A percentile compares a stretch with the other conserved stretches of the same genome.
phyloP scores from a whole-genome alignment of 2,888 invertebrate genomes.

The Stenodema calcarata region DNA sequence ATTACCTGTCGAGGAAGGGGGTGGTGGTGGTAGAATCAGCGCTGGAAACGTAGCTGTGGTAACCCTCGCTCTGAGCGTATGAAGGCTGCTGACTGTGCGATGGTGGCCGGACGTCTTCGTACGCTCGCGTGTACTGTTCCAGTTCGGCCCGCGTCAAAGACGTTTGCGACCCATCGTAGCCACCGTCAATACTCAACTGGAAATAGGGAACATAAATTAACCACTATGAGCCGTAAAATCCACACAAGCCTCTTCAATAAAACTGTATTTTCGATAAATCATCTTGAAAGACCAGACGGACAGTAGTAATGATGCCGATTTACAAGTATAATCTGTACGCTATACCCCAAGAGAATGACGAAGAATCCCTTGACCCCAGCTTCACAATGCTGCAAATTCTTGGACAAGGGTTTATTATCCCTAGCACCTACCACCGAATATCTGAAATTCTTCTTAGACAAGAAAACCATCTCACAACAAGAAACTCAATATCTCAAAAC shows the following conservation, averaged over 20 bases:
- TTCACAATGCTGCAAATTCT: no score
- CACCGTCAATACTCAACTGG: slow-evolving; percentile 54
- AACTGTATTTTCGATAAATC: no score
- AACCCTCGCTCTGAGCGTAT: slow-evolving; percentile 81
- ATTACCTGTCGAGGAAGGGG: slow-evolving; percentile 73
- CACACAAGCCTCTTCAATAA: not conserved
- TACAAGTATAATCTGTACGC: no score
- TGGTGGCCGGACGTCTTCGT: slow-evolving; percentile 59
- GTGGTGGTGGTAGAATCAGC: slow-evolving; percentile 76
- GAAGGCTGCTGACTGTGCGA: slow-evolving; percentile 75
- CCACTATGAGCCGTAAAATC: not conserved
- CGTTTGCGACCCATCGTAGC: slow-evolving; percentile 55
- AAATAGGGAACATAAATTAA: not conserved
- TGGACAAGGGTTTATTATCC: no score
- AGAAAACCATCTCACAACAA: no score
- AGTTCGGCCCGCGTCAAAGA: slow-evolving; percentile 65
- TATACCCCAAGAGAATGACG: no score
- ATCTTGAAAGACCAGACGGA: no score
- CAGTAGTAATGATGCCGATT: no score
- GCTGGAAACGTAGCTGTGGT: slow-evolving; percentile 80
- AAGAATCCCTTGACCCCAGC: no score
- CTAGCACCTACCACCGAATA: no score
- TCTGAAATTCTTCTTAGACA: no score
- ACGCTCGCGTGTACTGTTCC: slow-evolving; percentile 64
- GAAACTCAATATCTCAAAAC: no score